Evolutionary conservation across 1,140 invertebrate genomes (phyloP).

Genomic region (Drosophila bocki): DNA sequence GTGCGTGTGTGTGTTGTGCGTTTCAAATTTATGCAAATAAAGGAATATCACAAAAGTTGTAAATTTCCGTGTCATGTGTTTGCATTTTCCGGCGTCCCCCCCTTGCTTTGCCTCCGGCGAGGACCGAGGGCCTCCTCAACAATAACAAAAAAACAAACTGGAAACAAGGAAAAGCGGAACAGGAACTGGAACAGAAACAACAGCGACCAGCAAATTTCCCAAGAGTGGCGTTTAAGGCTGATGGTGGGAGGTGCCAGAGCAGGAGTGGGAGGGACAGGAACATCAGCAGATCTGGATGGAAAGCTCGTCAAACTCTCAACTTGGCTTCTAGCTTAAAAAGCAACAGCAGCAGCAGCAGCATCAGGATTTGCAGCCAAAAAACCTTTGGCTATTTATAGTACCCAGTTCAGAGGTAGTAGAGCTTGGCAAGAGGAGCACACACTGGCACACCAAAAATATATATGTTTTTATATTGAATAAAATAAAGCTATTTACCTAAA

Average conservation of each 20-base stretch:
- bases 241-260: not conserved
- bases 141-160: slow-evolving; percentile 38
- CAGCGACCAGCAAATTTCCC: slow-evolving; percentile 70
- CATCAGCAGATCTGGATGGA: slow-evolving; percentile 11
- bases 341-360: not conserved
- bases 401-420: not conserved
- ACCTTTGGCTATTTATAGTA: slow-evolving; percentile 36
- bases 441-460: not conserved
- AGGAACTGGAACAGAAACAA: slow-evolving; percentile 35
- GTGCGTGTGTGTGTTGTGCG: not conserved
- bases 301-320: slow-evolving; percentile 36
- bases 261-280: not conserved
- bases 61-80: slow-evolving; percentile 69
- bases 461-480: too few relatives aligned
- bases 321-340: slow-evolving; percentile 33
- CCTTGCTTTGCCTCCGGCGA: not conserved
- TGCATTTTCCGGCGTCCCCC: slow-evolving; percentile 38
- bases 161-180: slow-evolving; percentile 20
- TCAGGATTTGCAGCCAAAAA: slow-evolving; percentile 11
- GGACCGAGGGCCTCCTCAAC: slow-evolving; percentile 12
- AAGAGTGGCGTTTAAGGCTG: slow-evolving; percentile 57
- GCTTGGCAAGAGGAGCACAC: not conserved
- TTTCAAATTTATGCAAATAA: slow-evolving; percentile 79
- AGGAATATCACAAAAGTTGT: slow-evolving; percentile 75
- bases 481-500: too few relatives aligned